Evolutionary conservation across 2,888 invertebrate species (phyloP).

Genomic region (Tanytarsus gracilentus): DNA sequence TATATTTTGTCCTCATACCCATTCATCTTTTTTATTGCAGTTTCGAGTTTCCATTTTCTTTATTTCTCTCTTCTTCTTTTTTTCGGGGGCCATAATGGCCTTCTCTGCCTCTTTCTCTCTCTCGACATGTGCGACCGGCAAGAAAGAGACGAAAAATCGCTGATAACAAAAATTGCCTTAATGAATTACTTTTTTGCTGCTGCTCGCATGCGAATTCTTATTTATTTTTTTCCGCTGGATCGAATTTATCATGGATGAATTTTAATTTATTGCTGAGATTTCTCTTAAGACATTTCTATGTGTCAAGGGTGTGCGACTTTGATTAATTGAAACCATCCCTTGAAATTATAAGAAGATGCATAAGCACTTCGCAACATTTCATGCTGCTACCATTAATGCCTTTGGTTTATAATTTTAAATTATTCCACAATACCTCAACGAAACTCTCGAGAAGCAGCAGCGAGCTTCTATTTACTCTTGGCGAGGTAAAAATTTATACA

Average conservation of each 20-base stretch:
- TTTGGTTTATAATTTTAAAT: slow-evolving; percentile 23
- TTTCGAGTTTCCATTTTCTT: slow-evolving; percentile 28
- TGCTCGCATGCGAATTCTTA: not conserved
- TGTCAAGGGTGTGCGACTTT: too few species aligned
- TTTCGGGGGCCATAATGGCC: slow-evolving; percentile 22
- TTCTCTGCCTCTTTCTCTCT: not conserved
- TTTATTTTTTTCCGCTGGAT: too few species aligned
- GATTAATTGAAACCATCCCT: too few species aligned
- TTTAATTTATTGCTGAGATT: too few species aligned
- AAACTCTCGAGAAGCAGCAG: not conserved
- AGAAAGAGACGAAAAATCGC: slow-evolving; percentile 12
- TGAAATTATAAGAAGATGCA: too few species aligned
- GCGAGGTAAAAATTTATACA: slow-evolving; percentile 11
- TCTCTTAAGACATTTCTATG: too few species aligned
- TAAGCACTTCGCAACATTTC: too few species aligned
- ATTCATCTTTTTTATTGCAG: slow-evolving; percentile 28
- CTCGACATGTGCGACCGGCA: not conserved
- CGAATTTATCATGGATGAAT: too few species aligned
- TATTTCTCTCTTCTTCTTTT: slow-evolving; percentile 10
- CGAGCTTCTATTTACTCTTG: slow-evolving; percentile 12
- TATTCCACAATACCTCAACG: not conserved
- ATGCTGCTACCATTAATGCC: not conserved
- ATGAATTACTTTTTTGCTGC: slow-evolving; percentile 15
- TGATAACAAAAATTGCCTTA: slow-evolving; percentile 13
- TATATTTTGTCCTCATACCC: slow-evolving; percentile 25